Evolutionary conservation across 2,888 invertebrate species (phyloP), one percentile per base, ranked within the genome.

Genomic region (Clistopyga incitator): DNA sequence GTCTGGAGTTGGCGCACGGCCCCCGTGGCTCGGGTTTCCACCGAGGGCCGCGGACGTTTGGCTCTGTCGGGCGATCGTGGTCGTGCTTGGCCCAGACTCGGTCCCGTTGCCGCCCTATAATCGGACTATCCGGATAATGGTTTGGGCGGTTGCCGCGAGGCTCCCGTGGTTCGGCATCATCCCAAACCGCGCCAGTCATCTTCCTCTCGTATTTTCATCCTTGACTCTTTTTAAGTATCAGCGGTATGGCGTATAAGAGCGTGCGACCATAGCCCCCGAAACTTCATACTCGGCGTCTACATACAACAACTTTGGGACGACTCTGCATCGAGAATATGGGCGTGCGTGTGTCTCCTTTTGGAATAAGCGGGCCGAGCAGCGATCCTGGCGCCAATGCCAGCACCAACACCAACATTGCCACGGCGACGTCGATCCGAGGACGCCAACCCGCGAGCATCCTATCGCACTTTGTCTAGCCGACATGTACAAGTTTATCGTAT

Each of bases 101-200:
- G 65, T 78, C 78, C 78, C 75, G 72, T 74, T 86, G 90, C 90
- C 89, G 90, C 90, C 88, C 90, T 90, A 89, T 90, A 90, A 90
- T 90, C 89, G 90, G 85, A 86, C 61, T 88, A 86, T 85, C 87
- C 87, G 85, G 89, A 89, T 90, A 90, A 90, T 90, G 89, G 88
- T 87, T 87, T 80, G 89, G 64, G 34, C 10, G 85, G 88, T 88
- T 85, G 70, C 70, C 78, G 70, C 75, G 75, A 82, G 70, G 75
- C 68, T 75, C 78, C 82, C 78, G 70, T 75, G 52, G 81, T 75
- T 80, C 78, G 54, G 74, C 78, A 75, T 64, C 68, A 11, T 74
- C 74, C 61, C 42, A 61, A 47, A 75, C 61, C 65, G 34, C 76
- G 20, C 47, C 71, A 29, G 3, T 29, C 6, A 47, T 52, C 75